Base-by-base conservation (phyloP, 2,888 invertebrate species). In the Galeopsomyia nigrocyanea region DNA sequence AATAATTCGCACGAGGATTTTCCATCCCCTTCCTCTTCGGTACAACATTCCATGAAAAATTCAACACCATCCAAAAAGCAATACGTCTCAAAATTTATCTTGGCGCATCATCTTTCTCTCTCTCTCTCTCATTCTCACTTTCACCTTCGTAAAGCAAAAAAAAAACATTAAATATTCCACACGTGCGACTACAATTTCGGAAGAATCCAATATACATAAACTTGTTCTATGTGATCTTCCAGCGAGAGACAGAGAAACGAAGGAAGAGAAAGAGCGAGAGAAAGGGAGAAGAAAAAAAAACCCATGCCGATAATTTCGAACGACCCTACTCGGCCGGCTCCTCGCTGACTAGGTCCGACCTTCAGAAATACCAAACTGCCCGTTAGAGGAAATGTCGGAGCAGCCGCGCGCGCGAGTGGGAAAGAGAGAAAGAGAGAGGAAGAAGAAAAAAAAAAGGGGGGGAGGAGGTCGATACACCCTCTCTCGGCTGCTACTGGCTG, bases 271-370 rank as follows among this genome's bases (percentile, higher is more conserved):
- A 26, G n/a, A 19, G n/a, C 46, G n/a, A 39, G 39, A 39, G 39
- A 49, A 39, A 39, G 21, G 21, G 13, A 22, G 21, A 5, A 14
- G 17, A 46, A 50, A 56, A 73, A 49, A 50, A 71, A 71, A 61
- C 64, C 68, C 64, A 65, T 56, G 61, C 57, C 61, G 57, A 74
- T 75, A 74, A 75, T 71, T 75, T 75, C 49, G 61, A 55, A 68
- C 56, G 71, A 74, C 26, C 73, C 39, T 47, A 7, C 39, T 13
- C 13, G 13, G 10, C 39, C 39, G 49, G 46, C 51, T 22, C 62
- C 65, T 68, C 56, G 26, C 39, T 50, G 22, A 7, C 26, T 16
- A 7, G 19, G 39, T 53, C 47, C 47, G 68, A 55, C 68, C 60
- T 53, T 68, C 55, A 47, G 60, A 58, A 53, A 55, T 47, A 56